A percentile compares a stretch with the other conserved stretches of the same genome.
Evolutionary conservation across 2,797 vertebrate species (phyloP).

Genomic region (Pelodytes ibericus): DNA sequence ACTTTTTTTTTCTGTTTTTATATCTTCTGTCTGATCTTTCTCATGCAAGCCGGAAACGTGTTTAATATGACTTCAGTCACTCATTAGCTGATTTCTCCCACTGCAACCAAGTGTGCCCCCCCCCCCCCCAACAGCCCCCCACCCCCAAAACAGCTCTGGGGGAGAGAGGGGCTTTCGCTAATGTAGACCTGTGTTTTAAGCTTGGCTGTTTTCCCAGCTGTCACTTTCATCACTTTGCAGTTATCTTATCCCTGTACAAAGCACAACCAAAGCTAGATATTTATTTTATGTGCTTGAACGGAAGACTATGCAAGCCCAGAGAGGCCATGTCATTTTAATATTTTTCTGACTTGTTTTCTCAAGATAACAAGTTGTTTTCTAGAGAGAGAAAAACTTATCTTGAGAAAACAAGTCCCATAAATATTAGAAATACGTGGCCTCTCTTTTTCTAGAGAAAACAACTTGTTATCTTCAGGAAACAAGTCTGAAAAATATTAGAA

Average conservation of each 20-base stretch:
- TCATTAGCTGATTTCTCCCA: neutral
- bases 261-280: constrained; percentile 13
- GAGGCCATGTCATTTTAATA: no score
- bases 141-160: no score
- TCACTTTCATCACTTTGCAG: constrained; percentile 28
- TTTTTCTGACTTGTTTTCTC: no score
- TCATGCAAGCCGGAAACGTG: neutral
- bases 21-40: neutral
- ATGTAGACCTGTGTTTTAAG: constrained; percentile 16
- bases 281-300: constrained; percentile 13
- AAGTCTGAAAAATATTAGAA: no score
- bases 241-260: constrained; percentile 30
- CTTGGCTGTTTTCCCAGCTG: constrained; percentile 7
- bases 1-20: neutral
- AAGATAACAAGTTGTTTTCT: no score
- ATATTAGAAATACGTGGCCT: no score
- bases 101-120: constrained; percentile 1
- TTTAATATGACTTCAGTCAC: neutral
- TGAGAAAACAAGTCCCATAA: no score
- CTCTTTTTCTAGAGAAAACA: no score
- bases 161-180: neutral
- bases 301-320: neutral
- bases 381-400: no score
- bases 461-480: no score
- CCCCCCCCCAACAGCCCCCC: no score